Base-by-base conservation (phyloP, 2,113 vertebrate genomes). In the Eonycteris spelaea region DNA sequence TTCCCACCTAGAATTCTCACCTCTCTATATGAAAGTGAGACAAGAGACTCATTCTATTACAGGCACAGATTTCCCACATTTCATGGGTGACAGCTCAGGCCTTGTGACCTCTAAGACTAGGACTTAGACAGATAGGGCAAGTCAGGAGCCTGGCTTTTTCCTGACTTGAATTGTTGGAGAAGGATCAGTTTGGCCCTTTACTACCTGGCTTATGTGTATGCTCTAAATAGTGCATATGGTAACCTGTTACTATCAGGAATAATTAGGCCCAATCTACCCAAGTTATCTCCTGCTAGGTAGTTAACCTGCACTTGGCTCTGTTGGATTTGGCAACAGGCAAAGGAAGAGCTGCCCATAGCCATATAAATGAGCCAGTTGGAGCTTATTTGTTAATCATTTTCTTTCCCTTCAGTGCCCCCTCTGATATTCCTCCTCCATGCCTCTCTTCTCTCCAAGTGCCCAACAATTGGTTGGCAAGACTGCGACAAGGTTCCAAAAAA, bases 261-360 rank as follows among this genome's bases (percentile, higher is more conserved):
- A 91, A 89, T 96, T 95, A 92, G 93, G n/a, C 65, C 33, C 86
- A 83, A 45, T 74, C 24, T 82, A 86, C 86, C 77, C 73, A 90
- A 86, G 95, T 93, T 84, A 70, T 67, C 82, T 95, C 68, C 83
- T 94, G 80, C 86, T 96, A 61, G 86, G 95, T 91, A 71, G 88
- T 95, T 96, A 96, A 90, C 93, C 93, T 91, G 88, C 35, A 51
- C 91, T 96, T 97, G 97, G 94, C 92, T 94, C 84, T 71, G 48
- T n/a, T 73, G 75, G 95, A 85, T 91, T 5, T 89, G 95, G 80
- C 67, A 21, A 40, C 63, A 48, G 85, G 53, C 68, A 86, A 80
- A 83, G 35, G 19, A 63, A 92, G 88, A 85, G 91, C 38, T 89
- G 48, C 84, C 95, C 86, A 48, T 90, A 45, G 90, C 51, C n/a